Percentiles rank a stretch among this genome's conserved stretches.
Evolutionary conservation across 2,797 vertebrate genomes (phyloP).

Genomic region (Echeneis naucrates): DNA sequence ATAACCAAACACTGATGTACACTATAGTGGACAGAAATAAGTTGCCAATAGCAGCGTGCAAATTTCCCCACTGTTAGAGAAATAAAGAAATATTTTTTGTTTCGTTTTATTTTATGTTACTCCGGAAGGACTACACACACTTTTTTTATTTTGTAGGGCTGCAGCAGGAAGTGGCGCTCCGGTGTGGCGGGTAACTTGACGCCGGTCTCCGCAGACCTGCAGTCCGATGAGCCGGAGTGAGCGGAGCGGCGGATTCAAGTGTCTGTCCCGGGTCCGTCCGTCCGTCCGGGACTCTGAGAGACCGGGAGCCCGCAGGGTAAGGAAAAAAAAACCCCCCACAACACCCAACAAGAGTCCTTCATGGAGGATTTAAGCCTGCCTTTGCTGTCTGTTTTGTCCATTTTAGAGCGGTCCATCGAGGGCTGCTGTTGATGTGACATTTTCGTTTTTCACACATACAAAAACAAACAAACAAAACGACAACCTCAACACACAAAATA

Average conservation of each 20-base stretch:
- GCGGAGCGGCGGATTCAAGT: constrained; percentile 70
- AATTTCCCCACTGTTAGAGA: too few relatives aligned
- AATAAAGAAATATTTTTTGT: too few relatives aligned
- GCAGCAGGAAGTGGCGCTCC: not conserved
- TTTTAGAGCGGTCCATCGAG: too few relatives aligned
- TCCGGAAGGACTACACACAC: too few relatives aligned
- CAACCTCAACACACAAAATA: not conserved
- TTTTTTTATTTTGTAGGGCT: constrained; percentile 49
- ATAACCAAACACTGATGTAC: too few relatives aligned
- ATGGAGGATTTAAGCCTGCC: fast-evolving
- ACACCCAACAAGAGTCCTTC: too few relatives aligned
- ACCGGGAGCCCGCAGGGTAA: constrained; percentile 46
- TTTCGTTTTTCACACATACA: too few relatives aligned
- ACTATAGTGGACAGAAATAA: too few relatives aligned
- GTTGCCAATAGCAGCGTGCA: too few relatives aligned
- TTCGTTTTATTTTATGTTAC: too few relatives aligned
- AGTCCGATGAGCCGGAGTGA: constrained; percentile 16
- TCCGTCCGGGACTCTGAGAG: constrained; percentile 14
- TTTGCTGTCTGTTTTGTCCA: not conserved
- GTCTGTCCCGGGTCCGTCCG: constrained; percentile 6
- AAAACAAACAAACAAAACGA: too few relatives aligned
- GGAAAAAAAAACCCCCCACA: not conserved
- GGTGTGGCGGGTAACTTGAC: fast-evolving
- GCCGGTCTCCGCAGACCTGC: not conserved
- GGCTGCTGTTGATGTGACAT: constrained; percentile 31